Evolutionary conservation across 1,140 invertebrate species (phyloP).

Genomic region (Prorops nasuta): DNA sequence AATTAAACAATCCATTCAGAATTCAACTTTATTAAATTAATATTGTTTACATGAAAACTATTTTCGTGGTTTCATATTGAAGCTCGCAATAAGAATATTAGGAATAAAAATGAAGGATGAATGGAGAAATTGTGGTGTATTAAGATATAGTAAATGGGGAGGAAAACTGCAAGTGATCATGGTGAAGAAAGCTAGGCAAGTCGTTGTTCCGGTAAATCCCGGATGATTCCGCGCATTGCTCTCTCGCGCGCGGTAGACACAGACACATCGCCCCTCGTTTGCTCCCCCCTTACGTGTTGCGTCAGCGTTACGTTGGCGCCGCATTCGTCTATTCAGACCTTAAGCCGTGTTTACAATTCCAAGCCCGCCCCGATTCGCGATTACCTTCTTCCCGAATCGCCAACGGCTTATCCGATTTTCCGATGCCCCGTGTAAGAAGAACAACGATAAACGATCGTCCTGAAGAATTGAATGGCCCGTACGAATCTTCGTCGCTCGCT

Average conservation of each 20-base stretch:
- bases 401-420: constrained; percentile 8
- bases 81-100: no score
- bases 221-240: constrained; percentile 22
- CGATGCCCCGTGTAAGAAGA: not conserved
- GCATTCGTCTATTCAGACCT: constrained; percentile 31
- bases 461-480: no score
- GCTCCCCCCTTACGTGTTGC: constrained; percentile 41
- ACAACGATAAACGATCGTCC: no score
- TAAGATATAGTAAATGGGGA: no score
- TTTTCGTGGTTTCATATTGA: no score
- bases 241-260: constrained; percentile 18
- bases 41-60: no score
- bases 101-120: no score
- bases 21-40: no score
- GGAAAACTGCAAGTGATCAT: no score
- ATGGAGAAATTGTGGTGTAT: no score
- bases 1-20: no score
- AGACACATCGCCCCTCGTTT: constrained; percentile 29
- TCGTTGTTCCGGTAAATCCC: constrained; percentile 13
- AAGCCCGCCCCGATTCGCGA: constrained; percentile 11
- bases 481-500: no score
- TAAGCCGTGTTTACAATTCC: constrained; percentile 30
- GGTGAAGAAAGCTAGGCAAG: constrained; percentile 1
- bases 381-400: constrained; percentile 16
- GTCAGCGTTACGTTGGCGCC: constrained; percentile 45